phyloP scores from a whole-genome alignment of 2,113 vertebrate genomes.

The Hippoglossus stenolepis region DNA sequence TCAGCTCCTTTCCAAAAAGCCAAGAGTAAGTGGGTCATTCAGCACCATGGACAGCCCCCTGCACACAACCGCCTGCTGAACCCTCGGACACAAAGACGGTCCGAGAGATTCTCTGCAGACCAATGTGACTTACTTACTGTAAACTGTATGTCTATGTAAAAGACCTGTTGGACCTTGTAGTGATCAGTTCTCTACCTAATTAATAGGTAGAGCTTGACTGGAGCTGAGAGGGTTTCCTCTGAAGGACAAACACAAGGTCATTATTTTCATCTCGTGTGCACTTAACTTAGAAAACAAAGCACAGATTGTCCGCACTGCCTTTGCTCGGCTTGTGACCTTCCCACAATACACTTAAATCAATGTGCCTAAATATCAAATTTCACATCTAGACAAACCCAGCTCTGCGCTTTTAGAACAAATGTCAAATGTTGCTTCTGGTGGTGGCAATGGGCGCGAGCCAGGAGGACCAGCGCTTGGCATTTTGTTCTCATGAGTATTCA shows the following conservation, averaged over 20 bases:
- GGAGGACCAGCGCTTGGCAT: constrained; percentile 58
- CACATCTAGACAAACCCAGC: constrained; percentile 52
- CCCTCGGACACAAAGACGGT: constrained; percentile 2
- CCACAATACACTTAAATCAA: constrained; percentile 45
- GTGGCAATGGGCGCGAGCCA: constrained; percentile 14
- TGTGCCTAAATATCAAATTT: constrained; percentile 57
- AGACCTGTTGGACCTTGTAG: background rate
- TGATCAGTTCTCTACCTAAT: background rate
- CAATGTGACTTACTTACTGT: background rate
- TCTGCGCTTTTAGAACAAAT: constrained; percentile 61
- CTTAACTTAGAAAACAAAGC: constrained; percentile 24
- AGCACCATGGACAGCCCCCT: constrained; percentile 62
- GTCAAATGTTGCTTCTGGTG: constrained; percentile 66
- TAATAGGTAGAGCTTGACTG: background rate
- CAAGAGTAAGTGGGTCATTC: constrained; percentile 50
- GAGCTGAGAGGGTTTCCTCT: background rate
- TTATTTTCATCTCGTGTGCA: constrained; percentile 11
- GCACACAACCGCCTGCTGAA: background rate
- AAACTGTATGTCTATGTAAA: background rate
- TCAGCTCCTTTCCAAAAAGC: constrained; percentile 21
- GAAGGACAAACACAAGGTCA: constrained; percentile 14
- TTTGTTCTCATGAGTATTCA: constrained; percentile 67
- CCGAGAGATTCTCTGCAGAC: constrained; percentile 18
- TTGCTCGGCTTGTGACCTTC: constrained; percentile 39
- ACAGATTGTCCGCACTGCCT: constrained; percentile 5